Conservation (phyloP, 2,888 invertebrate species). For the Prosapia bicincta region DNA sequence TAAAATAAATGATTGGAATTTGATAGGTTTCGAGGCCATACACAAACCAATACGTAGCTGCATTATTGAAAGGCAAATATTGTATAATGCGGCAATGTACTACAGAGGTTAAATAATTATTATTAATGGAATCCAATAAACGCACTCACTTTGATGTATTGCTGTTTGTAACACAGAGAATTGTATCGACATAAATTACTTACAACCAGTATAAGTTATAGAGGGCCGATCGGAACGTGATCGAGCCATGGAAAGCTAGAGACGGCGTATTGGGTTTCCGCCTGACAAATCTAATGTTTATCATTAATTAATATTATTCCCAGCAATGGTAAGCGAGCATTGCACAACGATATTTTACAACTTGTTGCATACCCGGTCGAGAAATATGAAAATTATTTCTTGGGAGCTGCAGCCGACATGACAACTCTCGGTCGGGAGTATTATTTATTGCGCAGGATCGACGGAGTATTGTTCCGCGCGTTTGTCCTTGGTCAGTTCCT, state of each 20-base stretch:
- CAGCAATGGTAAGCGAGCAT: not conserved
- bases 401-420: not conserved
- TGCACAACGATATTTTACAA: not conserved
- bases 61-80: no score
- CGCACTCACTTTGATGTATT: not conserved
- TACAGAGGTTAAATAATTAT: no score
- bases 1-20: no score
- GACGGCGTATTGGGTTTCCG: not conserved
- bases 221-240: not conserved
- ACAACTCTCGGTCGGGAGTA: not conserved
- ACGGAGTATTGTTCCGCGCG: no score
- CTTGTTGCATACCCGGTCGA: not conserved
- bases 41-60: no score
- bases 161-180: not conserved
- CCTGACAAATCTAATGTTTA: not conserved
- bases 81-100: no score
- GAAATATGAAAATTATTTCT: not conserved
- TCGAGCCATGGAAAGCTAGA: not conserved
- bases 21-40: no score
- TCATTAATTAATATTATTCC: not conserved
- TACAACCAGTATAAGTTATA: not conserved
- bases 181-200: not conserved
- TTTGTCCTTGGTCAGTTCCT: not conserved
- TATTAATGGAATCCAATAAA: not conserved
- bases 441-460: not conserved